phyloP scores from a whole-genome alignment of 2,113 vertebrate genomes.

The Eolophus roseicapilla region DNA sequence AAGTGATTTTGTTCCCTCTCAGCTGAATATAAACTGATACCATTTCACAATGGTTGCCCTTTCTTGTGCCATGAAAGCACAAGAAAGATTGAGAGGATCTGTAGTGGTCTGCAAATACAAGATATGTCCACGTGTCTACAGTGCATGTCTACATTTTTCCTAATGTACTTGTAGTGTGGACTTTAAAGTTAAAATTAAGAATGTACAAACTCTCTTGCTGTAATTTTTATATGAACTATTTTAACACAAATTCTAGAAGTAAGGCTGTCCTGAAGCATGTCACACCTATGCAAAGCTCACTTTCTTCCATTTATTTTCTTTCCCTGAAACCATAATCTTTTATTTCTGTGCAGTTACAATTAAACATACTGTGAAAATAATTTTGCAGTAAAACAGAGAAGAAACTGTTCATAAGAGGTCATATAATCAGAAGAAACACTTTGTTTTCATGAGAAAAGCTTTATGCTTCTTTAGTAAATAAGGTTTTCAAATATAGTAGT shows the following conservation, averaged over 20 bases:
- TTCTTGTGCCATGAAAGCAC: not conserved
- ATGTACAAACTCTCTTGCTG: not conserved
- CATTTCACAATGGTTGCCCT: not conserved
- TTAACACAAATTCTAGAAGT: not conserved
- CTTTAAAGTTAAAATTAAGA: not conserved
- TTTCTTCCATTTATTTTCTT: not conserved
- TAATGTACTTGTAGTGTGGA: too few species aligned
- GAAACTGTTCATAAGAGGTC: not conserved
- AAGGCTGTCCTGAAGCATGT: not conserved
- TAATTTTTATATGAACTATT: not conserved
- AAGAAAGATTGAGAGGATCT: not conserved
- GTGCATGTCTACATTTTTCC: not conserved
- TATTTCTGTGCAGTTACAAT: not conserved
- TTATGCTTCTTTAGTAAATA: not conserved
- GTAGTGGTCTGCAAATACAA: not conserved
- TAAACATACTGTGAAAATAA: not conserved
- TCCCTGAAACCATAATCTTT: not conserved
- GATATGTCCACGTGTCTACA: not conserved
- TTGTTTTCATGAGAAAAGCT: not conserved
- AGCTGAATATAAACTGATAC: not conserved
- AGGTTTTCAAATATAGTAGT: not conserved
- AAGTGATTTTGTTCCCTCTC: not conserved
- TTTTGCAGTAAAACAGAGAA: not conserved
- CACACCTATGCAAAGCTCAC: not conserved
- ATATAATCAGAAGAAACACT: not conserved